Base-by-base conservation (phyloP, 2,113 vertebrate genomes). In the Myotis brandtii region DNA sequence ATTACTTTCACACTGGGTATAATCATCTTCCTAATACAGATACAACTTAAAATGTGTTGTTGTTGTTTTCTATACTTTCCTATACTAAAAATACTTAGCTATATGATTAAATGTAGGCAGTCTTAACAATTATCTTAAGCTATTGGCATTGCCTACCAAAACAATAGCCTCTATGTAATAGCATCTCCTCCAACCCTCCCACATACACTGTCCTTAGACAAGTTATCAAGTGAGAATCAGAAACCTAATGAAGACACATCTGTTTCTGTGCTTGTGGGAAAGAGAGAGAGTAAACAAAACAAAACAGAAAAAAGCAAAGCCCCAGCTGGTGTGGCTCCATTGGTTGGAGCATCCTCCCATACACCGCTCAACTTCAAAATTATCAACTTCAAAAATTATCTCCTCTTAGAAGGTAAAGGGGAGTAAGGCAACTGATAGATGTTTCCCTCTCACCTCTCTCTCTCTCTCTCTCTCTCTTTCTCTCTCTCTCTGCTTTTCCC, bases 1-100 rank as follows among this genome's bases (percentile, higher is more conserved):
- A 97, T 86, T 95, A 91, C 40, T 85, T 97, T 97, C 96, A 94
- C 46, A 93, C 18, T 87, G 46, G 80, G 93, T 89, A 25, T 84
- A 98, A 96, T 91, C 25, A 9, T 16, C 40, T 95, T 66, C 32
- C 46, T 80, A 92, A 73, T 12, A 93, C 2, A 79, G 54, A 34
- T 46, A 46, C 87, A 84, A 84, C 54, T 83, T 79, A 66, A 88
- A 72, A 84, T 34, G 11, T 50, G 5, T 32, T 69, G 54, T 84
- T 84, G 79, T 56, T 84, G 54, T 21, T 84, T 76, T 23, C 48
- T 6, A 54, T 16, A 67, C 43, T 84, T 67, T 73, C 40, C 2
- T 43, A 37, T 67, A 83, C 9, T 87, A 82, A 73, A 77, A 91
- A 67, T 27, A 62, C 1, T 9, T 23, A 43, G 56, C 23, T 89